Conservation (phyloP, 2,888 invertebrate species). For the Scotopteryx bipunctaria region DNA sequence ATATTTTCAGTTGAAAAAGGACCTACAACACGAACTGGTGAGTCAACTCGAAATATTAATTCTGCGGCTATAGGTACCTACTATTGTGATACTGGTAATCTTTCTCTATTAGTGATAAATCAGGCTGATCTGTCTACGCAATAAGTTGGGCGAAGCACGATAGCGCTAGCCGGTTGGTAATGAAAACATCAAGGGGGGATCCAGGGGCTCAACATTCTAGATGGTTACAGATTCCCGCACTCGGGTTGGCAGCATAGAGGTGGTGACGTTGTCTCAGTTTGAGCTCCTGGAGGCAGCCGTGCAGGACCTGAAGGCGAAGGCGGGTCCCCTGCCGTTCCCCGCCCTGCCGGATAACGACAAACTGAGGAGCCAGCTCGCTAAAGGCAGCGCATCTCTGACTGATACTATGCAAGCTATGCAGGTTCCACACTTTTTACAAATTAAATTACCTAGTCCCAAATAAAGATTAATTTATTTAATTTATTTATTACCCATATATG, state of each 20-base stretch:
- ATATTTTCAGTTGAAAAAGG: conserved; percentile 57
- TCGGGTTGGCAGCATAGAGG: conserved; percentile 59
- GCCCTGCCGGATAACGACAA: conserved; percentile 58
- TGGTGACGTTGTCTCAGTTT: conserved; percentile 67
- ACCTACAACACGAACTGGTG: conserved; percentile 45
- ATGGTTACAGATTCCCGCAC: conserved; percentile 33
- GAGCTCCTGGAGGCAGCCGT: conserved; percentile 52
- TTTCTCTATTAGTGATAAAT: too few relatives aligned
- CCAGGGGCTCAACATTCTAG: background rate
- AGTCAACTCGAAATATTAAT: too few relatives aligned
- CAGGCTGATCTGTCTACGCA: too few relatives aligned
- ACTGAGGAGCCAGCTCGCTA: conserved; percentile 53
- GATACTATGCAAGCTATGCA: conserved; percentile 73
- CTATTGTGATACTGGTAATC: too few relatives aligned
- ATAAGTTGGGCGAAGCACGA: too few relatives aligned
- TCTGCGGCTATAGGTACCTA: too few relatives aligned
- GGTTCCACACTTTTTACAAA: too few relatives aligned
- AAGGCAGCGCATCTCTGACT: conserved; percentile 62
- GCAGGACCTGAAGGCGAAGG: conserved; percentile 40
- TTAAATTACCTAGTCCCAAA: too few relatives aligned
- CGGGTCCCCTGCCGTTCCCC: conserved; percentile 51
- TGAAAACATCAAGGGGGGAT: background rate
- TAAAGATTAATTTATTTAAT: too few relatives aligned
- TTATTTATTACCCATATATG: too few relatives aligned
- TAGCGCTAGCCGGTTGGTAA: too few relatives aligned